Percentiles rank a stretch among this genome's conserved stretches.
phyloP scores from a whole-genome alignment of 2,797 vertebrate genomes.

The Gallinago solitaria region DNA sequence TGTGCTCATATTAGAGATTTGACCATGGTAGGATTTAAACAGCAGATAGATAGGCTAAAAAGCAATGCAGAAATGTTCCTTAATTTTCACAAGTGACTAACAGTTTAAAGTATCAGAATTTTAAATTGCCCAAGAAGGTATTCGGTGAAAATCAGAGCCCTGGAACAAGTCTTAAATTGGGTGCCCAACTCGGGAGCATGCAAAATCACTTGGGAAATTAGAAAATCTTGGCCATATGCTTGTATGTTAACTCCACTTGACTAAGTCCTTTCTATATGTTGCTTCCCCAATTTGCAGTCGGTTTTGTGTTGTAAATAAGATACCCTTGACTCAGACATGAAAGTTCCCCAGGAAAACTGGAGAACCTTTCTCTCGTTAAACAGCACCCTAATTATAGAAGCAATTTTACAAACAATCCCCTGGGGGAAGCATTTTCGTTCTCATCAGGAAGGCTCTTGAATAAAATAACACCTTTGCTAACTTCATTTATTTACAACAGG shows the following conservation, averaged over 20 bases:
- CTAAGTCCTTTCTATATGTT: conserved; percentile 35
- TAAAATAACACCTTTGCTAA: conserved; percentile 66
- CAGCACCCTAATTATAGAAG: conserved; percentile 45
- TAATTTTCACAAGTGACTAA: neutral
- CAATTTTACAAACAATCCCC: conserved; percentile 60
- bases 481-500: conserved; percentile 71
- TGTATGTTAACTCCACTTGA: conserved; percentile 41
- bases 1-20: neutral
- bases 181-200: neutral
- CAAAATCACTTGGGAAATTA: conserved; percentile 43
- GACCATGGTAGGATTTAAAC: neutral
- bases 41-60: neutral
- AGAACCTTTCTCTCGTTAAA: conserved; percentile 43
- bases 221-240: conserved; percentile 37
- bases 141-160: neutral
- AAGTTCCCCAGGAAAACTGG: conserved; percentile 35
- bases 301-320: conserved; percentile 59
- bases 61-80: neutral
- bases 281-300: conserved; percentile 32
- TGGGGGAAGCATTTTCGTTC: neutral
- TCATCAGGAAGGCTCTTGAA: conserved; percentile 52
- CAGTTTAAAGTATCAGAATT: conserved; percentile 6
- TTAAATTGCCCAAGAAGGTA: conserved; percentile 8
- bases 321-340: conserved; percentile 22
- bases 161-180: conserved; percentile 14